Evolutionary conservation across 2,888 invertebrate genomes (phyloP).

Genomic region (Tinea semifulvella): DNA sequence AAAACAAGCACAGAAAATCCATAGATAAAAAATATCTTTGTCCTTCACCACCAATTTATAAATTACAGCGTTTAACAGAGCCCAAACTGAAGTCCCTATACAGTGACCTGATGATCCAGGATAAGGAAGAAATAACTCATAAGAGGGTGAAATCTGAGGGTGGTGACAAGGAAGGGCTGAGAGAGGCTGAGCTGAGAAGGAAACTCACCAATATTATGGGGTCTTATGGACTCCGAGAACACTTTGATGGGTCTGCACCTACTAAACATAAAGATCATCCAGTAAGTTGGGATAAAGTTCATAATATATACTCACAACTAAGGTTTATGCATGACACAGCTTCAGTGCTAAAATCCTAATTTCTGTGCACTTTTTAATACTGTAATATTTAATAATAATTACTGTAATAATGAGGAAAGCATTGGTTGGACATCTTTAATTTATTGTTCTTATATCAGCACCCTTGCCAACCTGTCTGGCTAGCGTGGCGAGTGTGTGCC

Average conservation of each 20-base stretch:
- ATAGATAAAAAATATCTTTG: too few relatives aligned
- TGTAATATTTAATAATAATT: too few relatives aligned
- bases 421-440: too few relatives aligned
- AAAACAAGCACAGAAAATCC: too few relatives aligned
- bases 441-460: too few relatives aligned
- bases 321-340: too few relatives aligned
- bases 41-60: not conserved
- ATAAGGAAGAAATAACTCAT: conserved; percentile 88
- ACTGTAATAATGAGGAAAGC: too few relatives aligned
- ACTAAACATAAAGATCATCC: conserved; percentile 66
- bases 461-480: too few relatives aligned
- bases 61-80: conserved; percentile 78
- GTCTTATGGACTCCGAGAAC: conserved; percentile 80
- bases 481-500: too few relatives aligned
- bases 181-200: conserved; percentile 81
- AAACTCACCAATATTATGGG: conserved; percentile 85
- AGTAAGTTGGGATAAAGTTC: conserved; percentile 41
- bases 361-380: too few relatives aligned
- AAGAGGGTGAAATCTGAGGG: conserved; percentile 86
- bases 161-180: conserved; percentile 85
- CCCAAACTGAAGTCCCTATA: conserved; percentile 86
- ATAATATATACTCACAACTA: too few relatives aligned
- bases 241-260: conserved; percentile 75
- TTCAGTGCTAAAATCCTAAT: not conserved
- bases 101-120: conserved; percentile 90